A percentile compares a stretch with the other conserved stretches of the same genome.
Conservation (phyloP, 2,113 vertebrate genomes). For the Dinomys branickii region DNA sequence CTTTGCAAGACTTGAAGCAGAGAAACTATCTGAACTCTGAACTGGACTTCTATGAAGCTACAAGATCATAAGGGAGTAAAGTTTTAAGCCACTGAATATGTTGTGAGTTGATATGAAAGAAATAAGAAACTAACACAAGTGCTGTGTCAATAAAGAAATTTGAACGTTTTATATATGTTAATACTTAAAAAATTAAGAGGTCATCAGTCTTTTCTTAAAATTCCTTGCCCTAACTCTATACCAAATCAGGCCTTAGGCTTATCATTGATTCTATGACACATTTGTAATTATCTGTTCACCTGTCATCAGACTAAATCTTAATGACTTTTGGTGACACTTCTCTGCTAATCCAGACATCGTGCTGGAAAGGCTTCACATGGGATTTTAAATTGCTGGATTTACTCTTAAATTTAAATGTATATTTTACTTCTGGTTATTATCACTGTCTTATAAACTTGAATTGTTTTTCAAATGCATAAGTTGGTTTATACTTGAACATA, state of each 20-base stretch:
- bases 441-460: slow-evolving; percentile 36
- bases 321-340: neutral
- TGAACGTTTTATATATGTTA: neutral
- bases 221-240: neutral
- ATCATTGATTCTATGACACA: neutral
- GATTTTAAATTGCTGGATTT: neutral
- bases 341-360: neutral
- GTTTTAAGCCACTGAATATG: neutral
- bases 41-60: neutral
- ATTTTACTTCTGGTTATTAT: slow-evolving; percentile 39
- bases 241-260: neutral
- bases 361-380: neutral
- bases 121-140: neutral
- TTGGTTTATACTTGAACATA: slow-evolving; percentile 21
- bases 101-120: neutral
- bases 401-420: neutral
- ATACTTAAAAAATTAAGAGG: neutral
- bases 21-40: neutral
- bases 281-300: neutral
- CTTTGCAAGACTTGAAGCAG: neutral
- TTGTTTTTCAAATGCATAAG: slow-evolving; percentile 44
- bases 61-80: neutral
- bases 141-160: neutral
- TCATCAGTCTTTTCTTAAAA: neutral
- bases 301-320: neutral